phyloP scores from a whole-genome alignment of 2,888 invertebrate species.

The Melanotus villosus region DNA sequence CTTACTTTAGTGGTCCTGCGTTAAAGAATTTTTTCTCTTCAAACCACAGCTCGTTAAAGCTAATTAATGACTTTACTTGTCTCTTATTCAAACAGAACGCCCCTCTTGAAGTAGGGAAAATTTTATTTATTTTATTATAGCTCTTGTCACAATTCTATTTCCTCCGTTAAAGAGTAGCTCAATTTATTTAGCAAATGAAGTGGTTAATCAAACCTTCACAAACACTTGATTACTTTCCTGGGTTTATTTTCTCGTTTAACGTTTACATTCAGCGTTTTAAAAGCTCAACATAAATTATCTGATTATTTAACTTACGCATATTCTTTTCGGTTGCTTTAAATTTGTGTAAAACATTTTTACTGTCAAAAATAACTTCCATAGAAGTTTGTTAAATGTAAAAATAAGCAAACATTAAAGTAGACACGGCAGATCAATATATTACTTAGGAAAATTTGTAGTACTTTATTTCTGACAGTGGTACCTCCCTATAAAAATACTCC shows the following conservation, averaged over 20 bases:
- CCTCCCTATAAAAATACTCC: background rate
- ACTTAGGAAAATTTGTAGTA: too few species aligned
- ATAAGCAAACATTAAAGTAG: background rate
- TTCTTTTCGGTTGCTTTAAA: background rate
- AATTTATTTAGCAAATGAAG: slow-evolving; percentile 59
- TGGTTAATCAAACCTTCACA: slow-evolving; percentile 58
- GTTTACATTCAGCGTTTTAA: slow-evolving; percentile 34
- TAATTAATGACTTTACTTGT: slow-evolving; percentile 58
- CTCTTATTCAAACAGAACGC: slow-evolving; percentile 53
- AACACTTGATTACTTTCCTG: slow-evolving; percentile 56
- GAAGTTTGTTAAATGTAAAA: background rate
- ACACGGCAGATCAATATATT: too few species aligned
- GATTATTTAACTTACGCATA: background rate
- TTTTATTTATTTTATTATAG: slow-evolving; percentile 55
- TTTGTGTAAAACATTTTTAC: background rate
- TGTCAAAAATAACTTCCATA: background rate
- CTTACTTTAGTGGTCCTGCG: slow-evolving; percentile 40
- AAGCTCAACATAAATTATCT: background rate
- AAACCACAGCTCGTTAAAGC: slow-evolving; percentile 59
- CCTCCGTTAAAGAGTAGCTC: slow-evolving; percentile 51
- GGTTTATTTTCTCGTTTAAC: slow-evolving; percentile 41
- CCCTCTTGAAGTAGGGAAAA: slow-evolving; percentile 50
- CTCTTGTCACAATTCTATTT: slow-evolving; percentile 54
- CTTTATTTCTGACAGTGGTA: background rate
- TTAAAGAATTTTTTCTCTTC: slow-evolving; percentile 31